Evolutionary conservation across 2,888 invertebrate species (phyloP), one percentile per base, ranked within the genome.

Genomic region (Caenorhabditis sp.): DNA sequence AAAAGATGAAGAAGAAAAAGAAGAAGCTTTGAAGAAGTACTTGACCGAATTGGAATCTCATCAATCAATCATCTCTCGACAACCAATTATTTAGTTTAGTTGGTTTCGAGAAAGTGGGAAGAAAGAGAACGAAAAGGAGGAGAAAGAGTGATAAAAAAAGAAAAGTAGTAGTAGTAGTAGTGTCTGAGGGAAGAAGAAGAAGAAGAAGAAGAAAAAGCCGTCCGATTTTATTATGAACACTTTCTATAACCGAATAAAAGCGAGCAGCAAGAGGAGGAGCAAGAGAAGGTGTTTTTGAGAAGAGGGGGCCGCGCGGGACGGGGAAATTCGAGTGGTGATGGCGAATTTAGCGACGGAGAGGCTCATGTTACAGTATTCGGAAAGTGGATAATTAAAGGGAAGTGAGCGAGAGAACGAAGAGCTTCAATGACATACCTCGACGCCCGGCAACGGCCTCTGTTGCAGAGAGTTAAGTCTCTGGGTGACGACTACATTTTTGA

Each of bases 381-480:
- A n/a, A 13, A 30, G 32, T 39, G 46, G 50, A 15, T n/a, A 59
- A 48, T 3, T 11, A 61, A 20, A 37, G 32, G 17, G 9, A n/a
- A n/a, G n/a, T n/a, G n/a, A n/a, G n/a, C n/a, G n/a, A n/a, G n/a
- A n/a, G n/a, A 55, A n/a, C 17, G 22, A 39, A 39, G 27, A 52
- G 4, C 15, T 17, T 4, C 17, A 65, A 7, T n/a, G 35, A 45
- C 70, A 9, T 22, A 78, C 78, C 58, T 78, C 71, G 13, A 71
- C 59, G 27, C 71, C 78, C 8, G 74, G 78, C n/a, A 78, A 32
- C 7, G 53, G 50, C n/a, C 37, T 35, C 17, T 74, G 74, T 39
- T 78, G 78, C 9, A 78, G 37, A 9, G 78, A 62, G 41, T 59
- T 59, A 22, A 78, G 35, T 27, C 78, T 17, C n/a, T 73, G 73